Percentiles rank a stretch among this genome's conserved stretches.
Conservation (phyloP, 2,113 vertebrate genomes). For the Sciurus niger region DNA sequence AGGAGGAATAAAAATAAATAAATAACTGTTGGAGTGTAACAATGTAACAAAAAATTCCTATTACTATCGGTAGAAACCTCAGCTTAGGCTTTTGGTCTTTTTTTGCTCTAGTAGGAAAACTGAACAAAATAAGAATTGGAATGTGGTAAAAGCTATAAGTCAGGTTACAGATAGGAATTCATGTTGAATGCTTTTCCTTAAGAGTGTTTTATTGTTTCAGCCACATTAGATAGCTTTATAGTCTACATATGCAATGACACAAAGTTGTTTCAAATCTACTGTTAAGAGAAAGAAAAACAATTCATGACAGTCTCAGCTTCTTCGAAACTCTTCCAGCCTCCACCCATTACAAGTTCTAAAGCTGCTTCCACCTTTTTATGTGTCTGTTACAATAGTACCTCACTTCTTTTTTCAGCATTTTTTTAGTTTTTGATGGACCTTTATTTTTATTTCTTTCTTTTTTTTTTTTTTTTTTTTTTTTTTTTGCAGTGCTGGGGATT, state of each 20-base stretch:
- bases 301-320: background rate
- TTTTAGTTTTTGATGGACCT: no score
- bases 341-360: background rate
- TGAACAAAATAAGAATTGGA: slow-evolving; percentile 43
- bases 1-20: no score
- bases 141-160: background rate
- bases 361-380: background rate
- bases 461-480: no score
- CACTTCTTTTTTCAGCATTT: background rate
- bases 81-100: background rate
- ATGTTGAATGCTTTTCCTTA: background rate
- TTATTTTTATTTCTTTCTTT: no score
- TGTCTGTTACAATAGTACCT: background rate
- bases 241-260: background rate
- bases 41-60: background rate
- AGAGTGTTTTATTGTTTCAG: slow-evolving; percentile 34
- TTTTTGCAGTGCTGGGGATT: no score
- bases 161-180: background rate
- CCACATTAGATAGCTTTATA: background rate
- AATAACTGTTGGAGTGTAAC: no score
- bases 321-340: background rate
- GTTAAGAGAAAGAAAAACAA: background rate
- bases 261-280: slow-evolving; percentile 44
- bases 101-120: slow-evolving; percentile 34
- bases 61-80: slow-evolving; percentile 45